Evolutionary conservation across 2,797 vertebrate species (phyloP).

Genomic region (Sciurus carolinensis): DNA sequence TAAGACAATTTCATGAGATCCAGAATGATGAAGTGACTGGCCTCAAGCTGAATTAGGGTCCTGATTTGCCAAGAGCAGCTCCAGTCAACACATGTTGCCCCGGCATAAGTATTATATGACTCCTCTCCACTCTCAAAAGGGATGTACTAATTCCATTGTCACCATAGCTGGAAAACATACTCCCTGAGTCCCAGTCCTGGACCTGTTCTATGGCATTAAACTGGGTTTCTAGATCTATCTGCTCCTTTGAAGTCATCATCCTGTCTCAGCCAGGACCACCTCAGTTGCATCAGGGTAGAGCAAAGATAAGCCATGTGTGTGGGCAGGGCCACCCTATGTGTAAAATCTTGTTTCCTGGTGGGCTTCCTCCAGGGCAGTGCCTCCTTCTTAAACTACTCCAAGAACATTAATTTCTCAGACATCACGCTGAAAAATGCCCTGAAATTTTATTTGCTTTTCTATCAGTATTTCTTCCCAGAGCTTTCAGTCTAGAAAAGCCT

Average conservation of each 20-base stretch:
- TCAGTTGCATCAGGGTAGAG: background rate
- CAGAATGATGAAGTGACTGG: background rate
- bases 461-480: background rate
- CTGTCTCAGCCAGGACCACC: rapidly evolving
- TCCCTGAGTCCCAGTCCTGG: background rate
- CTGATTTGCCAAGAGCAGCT: background rate
- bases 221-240: background rate
- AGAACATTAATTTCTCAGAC: slow-evolving; percentile 32
- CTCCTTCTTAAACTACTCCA: background rate
- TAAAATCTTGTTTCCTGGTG: background rate
- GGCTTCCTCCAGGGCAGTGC: background rate
- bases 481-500: background rate
- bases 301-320: rapidly evolving
- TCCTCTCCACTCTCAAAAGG: background rate
- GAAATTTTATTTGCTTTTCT: slow-evolving; percentile 37
- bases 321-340: background rate
- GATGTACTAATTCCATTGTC: background rate
- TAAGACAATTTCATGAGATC: background rate
- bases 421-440: background rate
- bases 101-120: background rate
- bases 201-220: rapidly evolving
- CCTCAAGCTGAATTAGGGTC: background rate
- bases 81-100: background rate
- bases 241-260: background rate
- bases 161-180: background rate